phyloP scores from a whole-genome alignment of 2,797 vertebrate species.

The Notolabrus celidotus region DNA sequence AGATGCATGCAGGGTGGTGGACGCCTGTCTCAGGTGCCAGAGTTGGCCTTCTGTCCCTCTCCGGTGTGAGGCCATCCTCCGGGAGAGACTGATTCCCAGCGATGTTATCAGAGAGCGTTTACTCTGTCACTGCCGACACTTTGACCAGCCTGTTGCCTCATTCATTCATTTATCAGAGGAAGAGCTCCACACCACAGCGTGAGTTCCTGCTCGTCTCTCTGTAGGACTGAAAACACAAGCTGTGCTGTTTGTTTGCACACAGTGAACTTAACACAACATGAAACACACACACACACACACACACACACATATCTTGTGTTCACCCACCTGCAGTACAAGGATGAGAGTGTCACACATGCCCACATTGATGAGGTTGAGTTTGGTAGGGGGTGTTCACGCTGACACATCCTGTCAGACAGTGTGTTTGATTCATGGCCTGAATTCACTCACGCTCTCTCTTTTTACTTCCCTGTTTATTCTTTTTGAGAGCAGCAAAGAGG shows the following conservation, averaged over 20 bases:
- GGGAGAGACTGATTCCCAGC: neutral
- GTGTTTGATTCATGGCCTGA: neutral
- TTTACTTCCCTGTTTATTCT: neutral
- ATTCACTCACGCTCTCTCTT: neutral
- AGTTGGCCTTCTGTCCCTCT: slow-evolving; percentile 1
- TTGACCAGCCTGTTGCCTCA: slow-evolving; percentile 12
- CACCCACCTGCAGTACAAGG: neutral
- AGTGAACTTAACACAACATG: neutral
- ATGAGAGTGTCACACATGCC: neutral
- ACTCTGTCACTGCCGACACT: slow-evolving; percentile 18
- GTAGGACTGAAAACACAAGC: neutral
- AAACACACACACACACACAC: neutral
- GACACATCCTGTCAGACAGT: slow-evolving; percentile 1
- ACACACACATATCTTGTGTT: too few relatives aligned
- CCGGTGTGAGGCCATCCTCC: neutral
- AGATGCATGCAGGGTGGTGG: slow-evolving; percentile 16
- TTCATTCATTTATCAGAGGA: slow-evolving; percentile 74
- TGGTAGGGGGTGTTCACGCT: neutral
- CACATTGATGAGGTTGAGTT: neutral
- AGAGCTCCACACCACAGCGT: slow-evolving; percentile 39
- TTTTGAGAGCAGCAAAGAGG: neutral
- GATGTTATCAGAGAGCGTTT: slow-evolving; percentile 61
- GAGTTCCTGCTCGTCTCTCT: slow-evolving; percentile 28
- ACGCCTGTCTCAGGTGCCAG: slow-evolving; percentile 40
- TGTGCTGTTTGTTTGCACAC: neutral